Conservation (phyloP, 2,113 vertebrate species). For the Pteropus alecto region DNA sequence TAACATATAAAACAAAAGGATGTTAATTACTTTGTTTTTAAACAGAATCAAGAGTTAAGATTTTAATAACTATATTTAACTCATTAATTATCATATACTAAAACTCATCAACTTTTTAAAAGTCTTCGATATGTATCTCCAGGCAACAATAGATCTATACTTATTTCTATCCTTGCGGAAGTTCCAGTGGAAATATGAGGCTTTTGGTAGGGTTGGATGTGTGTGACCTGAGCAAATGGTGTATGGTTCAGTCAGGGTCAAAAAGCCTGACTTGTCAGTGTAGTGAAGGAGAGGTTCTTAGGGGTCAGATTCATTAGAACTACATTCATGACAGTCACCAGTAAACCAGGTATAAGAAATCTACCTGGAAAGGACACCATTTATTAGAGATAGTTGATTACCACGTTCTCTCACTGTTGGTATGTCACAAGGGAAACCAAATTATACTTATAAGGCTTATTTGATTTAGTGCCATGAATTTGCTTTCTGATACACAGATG, state of each 20-base stretch:
- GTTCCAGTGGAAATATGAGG: neutral
- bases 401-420: neutral
- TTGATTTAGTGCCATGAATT: neutral
- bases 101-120: neutral
- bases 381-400: neutral
- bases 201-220: neutral
- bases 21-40: conserved; percentile 33
- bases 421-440: neutral
- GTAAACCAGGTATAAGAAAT: neutral
- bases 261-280: neutral
- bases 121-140: neutral
- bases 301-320: neutral
- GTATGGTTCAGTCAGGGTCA: neutral
- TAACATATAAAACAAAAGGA: neutral
- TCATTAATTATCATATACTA: neutral
- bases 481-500: too few species aligned
- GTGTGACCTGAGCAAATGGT: neutral
- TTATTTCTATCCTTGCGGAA: neutral
- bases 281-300: neutral
- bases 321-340: neutral
- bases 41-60: conserved; percentile 4
- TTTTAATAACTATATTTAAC: neutral
- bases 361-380: neutral
- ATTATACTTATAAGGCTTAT: neutral
- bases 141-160: neutral